These are phyloP conservation scores for Noturus placidus DNA, from an alignment of 2,113 vertebrate species.

Conservation along the genomic window DNA sequence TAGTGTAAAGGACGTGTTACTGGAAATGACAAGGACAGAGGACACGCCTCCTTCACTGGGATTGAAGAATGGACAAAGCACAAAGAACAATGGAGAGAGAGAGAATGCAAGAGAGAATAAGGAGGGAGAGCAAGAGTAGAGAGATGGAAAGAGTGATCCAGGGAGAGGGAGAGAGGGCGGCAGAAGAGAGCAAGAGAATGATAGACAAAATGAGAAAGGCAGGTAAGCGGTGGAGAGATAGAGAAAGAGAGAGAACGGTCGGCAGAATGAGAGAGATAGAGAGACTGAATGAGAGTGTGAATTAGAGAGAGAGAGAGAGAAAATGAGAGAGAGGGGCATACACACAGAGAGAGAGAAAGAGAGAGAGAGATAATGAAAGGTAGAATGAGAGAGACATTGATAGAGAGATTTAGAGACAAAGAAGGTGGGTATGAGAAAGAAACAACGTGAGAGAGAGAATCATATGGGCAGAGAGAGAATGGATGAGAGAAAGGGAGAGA, in stretches of 20 bases:
- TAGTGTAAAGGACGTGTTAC: not conserved
- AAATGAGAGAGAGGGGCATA: not conserved
- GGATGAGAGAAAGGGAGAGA: too few relatives aligned
- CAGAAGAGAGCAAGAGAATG: not conserved
- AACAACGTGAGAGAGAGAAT: not conserved
- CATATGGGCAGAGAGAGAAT: not conserved
- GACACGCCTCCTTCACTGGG: not conserved
- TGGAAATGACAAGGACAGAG: constrained; percentile 13
- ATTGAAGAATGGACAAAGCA: not conserved
- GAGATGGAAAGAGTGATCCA: not conserved
- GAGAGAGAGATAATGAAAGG: not conserved
- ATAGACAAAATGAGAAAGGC: not conserved
- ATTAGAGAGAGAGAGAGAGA: not conserved
- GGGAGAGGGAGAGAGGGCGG: not conserved
- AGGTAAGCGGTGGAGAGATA: too few relatives aligned
- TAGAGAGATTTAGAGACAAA: not conserved
- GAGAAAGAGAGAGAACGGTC: not conserved
- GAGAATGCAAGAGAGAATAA: not conserved
- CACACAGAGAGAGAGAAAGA: too few relatives aligned
- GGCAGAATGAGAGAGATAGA: not conserved
- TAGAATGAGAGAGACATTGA: not conserved
- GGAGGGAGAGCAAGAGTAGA: too few relatives aligned
- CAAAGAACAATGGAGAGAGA: not conserved
- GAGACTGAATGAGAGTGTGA: not conserved
- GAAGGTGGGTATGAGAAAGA: not conserved